phyloP scores from a whole-genome alignment of 2,797 vertebrate genomes.

The Antennarius maculatus region DNA sequence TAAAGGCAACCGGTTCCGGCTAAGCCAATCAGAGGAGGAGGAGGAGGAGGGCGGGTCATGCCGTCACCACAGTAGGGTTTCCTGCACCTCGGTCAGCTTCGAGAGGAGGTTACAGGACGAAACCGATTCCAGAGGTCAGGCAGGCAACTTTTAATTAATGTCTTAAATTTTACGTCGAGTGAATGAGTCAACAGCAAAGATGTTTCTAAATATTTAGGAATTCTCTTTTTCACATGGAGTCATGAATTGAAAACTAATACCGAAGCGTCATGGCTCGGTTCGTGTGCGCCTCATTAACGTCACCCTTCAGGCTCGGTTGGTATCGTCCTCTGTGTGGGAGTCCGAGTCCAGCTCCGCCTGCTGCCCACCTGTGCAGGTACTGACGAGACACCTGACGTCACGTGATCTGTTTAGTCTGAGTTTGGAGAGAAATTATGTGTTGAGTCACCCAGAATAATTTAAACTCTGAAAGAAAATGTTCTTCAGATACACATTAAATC shows the following conservation, averaged over 20 bases:
- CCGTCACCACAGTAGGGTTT: no score
- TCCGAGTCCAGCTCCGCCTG: slow-evolving; percentile 23
- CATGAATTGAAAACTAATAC: neutral
- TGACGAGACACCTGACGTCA: no score
- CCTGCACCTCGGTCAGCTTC: no score
- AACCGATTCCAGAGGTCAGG: neutral
- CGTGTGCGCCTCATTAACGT: slow-evolving; percentile 12
- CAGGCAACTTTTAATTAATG: no score
- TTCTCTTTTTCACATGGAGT: neutral
- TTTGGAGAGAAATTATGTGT: no score
- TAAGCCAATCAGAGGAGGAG: no score
- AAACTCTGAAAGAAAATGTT: no score
- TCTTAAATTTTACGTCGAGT: neutral
- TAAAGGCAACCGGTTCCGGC: no score
- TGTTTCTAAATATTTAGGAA: neutral
- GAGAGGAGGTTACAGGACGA: slow-evolving; percentile 21
- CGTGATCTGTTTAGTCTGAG: no score
- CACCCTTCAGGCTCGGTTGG: slow-evolving; percentile 36
- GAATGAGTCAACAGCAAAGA: neutral
- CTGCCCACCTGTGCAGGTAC: slow-evolving; percentile 54
- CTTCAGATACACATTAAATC: no score
- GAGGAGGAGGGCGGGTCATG: no score
- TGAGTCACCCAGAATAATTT: no score
- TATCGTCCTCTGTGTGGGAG: slow-evolving; percentile 35
- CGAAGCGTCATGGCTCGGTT: slow-evolving; percentile 42